Conservation (phyloP, 2,113 vertebrate genomes). For the Lepisosteus oculatus region DNA sequence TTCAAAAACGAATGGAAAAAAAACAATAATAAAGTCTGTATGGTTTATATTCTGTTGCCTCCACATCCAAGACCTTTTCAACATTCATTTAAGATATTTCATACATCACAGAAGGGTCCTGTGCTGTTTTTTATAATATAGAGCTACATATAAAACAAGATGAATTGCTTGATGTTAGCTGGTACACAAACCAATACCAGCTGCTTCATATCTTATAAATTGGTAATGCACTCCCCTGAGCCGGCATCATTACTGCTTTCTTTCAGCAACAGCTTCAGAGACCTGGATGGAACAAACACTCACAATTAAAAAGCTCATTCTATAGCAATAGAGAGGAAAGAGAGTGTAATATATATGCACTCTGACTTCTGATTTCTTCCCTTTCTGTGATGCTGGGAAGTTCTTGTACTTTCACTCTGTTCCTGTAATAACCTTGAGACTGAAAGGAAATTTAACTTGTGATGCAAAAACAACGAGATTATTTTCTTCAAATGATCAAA, state of each 20-base stretch:
- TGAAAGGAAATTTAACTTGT: too few relatives aligned
- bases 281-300: neutral
- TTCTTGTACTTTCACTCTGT: too few relatives aligned
- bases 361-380: too few relatives aligned
- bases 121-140: neutral
- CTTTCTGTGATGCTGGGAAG: too few relatives aligned
- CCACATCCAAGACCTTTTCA: conserved; percentile 4
- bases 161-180: neutral
- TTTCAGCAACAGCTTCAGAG: neutral
- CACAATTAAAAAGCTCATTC: neutral
- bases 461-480: too few relatives aligned
- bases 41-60: neutral
- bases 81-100: neutral
- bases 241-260: neutral
- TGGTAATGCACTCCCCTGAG: neutral
- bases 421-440: too few relatives aligned
- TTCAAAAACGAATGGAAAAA: neutral
- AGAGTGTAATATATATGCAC: too few relatives aligned
- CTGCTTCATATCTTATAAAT: conserved; percentile 1
- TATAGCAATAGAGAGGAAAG: neutral
- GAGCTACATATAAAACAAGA: neutral
- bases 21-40: neutral
- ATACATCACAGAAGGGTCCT: neutral
- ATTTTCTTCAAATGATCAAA: too few relatives aligned
- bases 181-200: conserved; percentile 1